A percentile compares a stretch with the other conserved stretches of the same genome.
phyloP scores from a whole-genome alignment of 2,113 vertebrate species.

The Serilophus lunatus region DNA sequence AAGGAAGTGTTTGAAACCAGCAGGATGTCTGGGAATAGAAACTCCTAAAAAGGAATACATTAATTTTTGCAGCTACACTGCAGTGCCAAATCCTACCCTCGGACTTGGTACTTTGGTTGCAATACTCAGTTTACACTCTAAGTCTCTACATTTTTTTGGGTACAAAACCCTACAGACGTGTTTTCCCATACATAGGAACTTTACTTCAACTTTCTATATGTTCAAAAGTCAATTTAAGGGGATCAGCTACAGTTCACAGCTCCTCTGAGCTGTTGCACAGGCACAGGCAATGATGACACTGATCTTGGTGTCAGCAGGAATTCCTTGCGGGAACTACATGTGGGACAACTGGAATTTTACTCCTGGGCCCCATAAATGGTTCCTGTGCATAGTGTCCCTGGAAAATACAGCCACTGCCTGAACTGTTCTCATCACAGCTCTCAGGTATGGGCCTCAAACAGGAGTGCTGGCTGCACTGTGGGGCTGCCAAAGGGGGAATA shows the following conservation, averaged over 20 bases:
- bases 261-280: neutral
- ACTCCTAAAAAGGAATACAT: neutral
- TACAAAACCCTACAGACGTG: neutral
- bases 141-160: neutral
- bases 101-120: neutral
- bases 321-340: neutral
- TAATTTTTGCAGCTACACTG: neutral
- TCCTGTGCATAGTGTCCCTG: neutral
- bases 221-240: neutral
- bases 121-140: neutral
- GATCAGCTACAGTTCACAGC: neutral
- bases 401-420: neutral
- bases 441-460: neutral
- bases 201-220: neutral
- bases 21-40: neutral
- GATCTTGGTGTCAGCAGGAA: neutral
- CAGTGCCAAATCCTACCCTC: neutral
- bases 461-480: neutral
- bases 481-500: neutral
- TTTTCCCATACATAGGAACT: neutral
- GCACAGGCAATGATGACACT: neutral
- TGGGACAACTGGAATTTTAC: neutral
- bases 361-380: neutral
- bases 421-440: neutral
- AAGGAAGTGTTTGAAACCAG: neutral